Conservation (phyloP, 2,113 vertebrate species). For the Syngnathus typhle region DNA sequence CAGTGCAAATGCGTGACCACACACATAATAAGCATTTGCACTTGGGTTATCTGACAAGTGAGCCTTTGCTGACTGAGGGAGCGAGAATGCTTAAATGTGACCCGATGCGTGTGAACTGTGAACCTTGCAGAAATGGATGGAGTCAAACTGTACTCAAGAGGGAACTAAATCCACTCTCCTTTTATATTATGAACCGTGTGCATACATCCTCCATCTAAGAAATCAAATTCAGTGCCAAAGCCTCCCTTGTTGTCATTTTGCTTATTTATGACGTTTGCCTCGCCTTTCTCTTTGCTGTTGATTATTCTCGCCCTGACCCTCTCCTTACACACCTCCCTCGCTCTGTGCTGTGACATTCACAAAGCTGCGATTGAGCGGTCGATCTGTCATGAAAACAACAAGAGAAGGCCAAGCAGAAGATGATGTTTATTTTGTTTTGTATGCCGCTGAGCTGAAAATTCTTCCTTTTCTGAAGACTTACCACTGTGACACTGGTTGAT, state of each 20-base stretch:
- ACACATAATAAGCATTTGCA: too few relatives aligned
- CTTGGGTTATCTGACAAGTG: neutral
- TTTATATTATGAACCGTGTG: constrained; percentile 36
- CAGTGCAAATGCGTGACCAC: too few relatives aligned
- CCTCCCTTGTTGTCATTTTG: neutral
- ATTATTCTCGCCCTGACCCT: constrained; percentile 45
- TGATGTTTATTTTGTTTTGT: neutral
- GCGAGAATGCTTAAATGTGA: neutral
- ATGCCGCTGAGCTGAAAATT: neutral
- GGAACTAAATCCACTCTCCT: neutral
- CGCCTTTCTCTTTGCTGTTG: constrained; percentile 26
- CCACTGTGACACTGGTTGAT: neutral
- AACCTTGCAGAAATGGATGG: neutral
- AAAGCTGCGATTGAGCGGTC: constrained; percentile 67
- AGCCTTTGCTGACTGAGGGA: neutral
- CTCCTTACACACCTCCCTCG: constrained; percentile 44
- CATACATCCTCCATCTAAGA: neutral
- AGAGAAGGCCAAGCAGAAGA: constrained; percentile 28
- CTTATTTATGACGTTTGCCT: neutral
- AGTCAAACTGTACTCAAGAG: neutral
- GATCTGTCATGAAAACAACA: constrained; percentile 49
- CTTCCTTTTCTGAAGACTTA: neutral
- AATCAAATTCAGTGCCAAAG: neutral
- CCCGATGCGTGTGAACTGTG: neutral
- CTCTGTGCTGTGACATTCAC: constrained; percentile 46